Evolutionary conservation across 2,888 invertebrate species (phyloP).

Genomic region (Ctenicera cuprea): DNA sequence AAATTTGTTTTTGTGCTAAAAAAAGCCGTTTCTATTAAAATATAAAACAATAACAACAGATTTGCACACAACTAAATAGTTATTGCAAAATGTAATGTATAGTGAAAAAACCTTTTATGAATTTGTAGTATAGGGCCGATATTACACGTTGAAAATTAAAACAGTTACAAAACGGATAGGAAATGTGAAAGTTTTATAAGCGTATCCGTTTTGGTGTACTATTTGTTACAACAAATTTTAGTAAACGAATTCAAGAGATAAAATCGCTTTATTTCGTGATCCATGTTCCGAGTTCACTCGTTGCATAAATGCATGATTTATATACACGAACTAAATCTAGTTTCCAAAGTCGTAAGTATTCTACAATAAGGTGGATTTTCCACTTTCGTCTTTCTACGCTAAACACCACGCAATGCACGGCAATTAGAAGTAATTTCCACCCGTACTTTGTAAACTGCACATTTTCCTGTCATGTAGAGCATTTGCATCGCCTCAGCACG

Average conservation of each 20-base stretch:
- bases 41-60: no score
- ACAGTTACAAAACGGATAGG: no score
- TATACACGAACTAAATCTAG: conserved; percentile 31
- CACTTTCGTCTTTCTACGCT: conserved; percentile 47
- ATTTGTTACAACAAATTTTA: conserved; percentile 30
- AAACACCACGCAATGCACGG: conserved; percentile 64
- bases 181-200: no score
- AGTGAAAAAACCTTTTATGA: no score
- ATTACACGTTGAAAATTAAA: no score
- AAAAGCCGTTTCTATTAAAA: no score
- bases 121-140: no score
- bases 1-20: no score
- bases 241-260: conserved; percentile 45
- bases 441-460: conserved; percentile 66
- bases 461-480: conserved; percentile 66
- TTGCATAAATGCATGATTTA: conserved; percentile 50
- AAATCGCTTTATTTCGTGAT: conserved; percentile 49
- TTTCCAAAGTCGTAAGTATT: conserved; percentile 39
- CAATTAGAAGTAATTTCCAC: conserved; percentile 69
- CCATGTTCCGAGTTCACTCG: conserved; percentile 39
- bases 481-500: conserved; percentile 52
- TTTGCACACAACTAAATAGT: no score
- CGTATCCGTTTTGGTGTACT: background rate
- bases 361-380: conserved; percentile 47
- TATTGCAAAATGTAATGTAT: no score